Conservation (phyloP, 2,797 vertebrate species). For the Tapera naevia region DNA sequence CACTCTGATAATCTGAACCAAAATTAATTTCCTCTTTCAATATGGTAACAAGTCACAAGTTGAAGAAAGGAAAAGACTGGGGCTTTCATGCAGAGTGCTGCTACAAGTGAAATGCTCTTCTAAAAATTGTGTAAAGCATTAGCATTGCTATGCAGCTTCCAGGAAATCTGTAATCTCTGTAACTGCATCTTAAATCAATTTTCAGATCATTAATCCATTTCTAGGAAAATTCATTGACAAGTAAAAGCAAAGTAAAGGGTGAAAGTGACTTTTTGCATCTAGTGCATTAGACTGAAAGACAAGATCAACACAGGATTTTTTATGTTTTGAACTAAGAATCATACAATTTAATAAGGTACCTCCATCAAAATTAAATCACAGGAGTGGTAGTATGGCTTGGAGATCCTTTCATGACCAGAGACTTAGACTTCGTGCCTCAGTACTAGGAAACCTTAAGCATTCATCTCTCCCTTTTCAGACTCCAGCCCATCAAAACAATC, state of each 20-base stretch:
- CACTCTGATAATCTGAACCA: not conserved
- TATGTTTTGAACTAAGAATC: not conserved
- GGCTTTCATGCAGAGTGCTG: not conserved
- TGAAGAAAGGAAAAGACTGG: not conserved
- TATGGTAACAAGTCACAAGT: not conserved
- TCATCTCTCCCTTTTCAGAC: not conserved
- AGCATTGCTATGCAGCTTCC: not conserved
- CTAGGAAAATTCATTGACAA: not conserved
- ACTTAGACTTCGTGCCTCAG: not conserved
- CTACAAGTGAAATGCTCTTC: not conserved
- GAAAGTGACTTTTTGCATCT: not conserved
- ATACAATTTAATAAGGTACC: not conserved
- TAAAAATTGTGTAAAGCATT: not conserved
- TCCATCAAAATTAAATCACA: not conserved
- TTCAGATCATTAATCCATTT: not conserved
- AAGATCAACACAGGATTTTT: not conserved
- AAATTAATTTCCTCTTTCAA: not conserved
- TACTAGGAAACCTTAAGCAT: not conserved
- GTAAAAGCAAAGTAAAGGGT: not conserved
- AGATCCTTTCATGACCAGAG: not conserved
- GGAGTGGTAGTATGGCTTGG: not conserved
- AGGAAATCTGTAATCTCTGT: not conserved
- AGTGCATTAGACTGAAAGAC: not conserved
- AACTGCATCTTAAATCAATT: not conserved
- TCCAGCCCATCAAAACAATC: not conserved